Percentiles rank a stretch among this genome's conserved stretches.
phyloP scores from a whole-genome alignment of 2,888 invertebrate species.

The Pristionchus japonicus region DNA sequence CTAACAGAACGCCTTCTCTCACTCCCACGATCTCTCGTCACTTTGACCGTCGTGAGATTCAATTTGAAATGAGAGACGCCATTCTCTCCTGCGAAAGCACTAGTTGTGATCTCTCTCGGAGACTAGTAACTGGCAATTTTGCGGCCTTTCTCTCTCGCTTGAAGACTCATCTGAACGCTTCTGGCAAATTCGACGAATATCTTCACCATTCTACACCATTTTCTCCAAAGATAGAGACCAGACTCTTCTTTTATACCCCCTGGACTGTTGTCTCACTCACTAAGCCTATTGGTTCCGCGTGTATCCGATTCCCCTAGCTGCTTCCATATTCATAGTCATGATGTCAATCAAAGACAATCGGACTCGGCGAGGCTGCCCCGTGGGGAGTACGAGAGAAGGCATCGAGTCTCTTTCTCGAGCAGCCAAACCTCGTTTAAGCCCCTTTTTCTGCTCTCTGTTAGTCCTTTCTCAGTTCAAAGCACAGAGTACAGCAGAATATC shows the following conservation, averaged over 20 bases:
- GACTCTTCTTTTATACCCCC: no score
- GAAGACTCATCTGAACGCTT: no score
- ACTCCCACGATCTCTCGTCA: not conserved
- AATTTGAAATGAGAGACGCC: not conserved
- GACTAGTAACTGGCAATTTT: not conserved
- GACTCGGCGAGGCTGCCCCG: not conserved
- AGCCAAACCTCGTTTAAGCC: not conserved
- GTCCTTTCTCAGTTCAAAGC: no score
- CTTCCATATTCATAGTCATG: conserved; percentile 36
- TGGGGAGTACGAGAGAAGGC: not conserved
- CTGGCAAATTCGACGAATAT: no score
- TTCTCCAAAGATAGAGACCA: no score
- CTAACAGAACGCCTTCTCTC: not conserved
- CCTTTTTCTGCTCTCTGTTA: no score
- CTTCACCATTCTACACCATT: no score
- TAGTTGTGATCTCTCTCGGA: not conserved
- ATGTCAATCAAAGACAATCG: conserved; percentile 41
- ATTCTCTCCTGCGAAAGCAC: not conserved
- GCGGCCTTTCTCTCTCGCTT: not conserved
- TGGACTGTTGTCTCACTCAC: no score
- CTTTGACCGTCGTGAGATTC: not conserved
- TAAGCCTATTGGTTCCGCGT: no score
- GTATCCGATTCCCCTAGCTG: not conserved
- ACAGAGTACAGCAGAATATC: no score
- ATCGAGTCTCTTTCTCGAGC: not conserved